phyloP scores from a whole-genome alignment of 2,888 invertebrate species.

The Capitulum mitella region DNA sequence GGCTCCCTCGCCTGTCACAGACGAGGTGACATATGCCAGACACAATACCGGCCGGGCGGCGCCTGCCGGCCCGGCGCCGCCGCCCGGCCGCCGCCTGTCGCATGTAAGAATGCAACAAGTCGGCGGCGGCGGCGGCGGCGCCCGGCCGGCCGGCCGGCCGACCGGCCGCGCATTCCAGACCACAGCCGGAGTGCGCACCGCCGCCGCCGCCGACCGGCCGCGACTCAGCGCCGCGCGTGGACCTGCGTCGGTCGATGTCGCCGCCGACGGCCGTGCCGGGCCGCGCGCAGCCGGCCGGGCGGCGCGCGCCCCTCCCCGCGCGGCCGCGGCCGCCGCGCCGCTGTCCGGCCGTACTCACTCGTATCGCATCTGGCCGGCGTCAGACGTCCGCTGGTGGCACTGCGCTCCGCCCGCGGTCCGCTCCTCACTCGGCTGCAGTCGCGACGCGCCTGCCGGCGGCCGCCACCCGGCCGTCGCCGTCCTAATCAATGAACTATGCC shows the following conservation, averaged over 20 bases:
- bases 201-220: neutral
- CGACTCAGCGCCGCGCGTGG: neutral
- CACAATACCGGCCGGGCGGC: no score
- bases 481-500: conserved; percentile 23
- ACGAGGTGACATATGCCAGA: no score
- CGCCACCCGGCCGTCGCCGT: neutral
- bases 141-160: neutral
- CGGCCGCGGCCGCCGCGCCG: neutral
- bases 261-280: neutral
- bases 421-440: neutral
- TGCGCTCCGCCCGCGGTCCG: neutral
- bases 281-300: neutral
- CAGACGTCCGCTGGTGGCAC: neutral
- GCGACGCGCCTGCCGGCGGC: neutral
- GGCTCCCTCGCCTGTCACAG: no score
- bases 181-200: neutral
- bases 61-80: no score
- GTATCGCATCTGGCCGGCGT: neutral
- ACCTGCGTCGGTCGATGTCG: neutral
- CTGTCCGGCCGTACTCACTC: neutral
- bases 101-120: neutral
- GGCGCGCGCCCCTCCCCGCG: neutral
- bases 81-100: neutral
- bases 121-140: neutral
- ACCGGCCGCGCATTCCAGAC: neutral